Base-by-base conservation (phyloP, 2,888 invertebrate genomes). In the Teinopalpus imperialis region DNA sequence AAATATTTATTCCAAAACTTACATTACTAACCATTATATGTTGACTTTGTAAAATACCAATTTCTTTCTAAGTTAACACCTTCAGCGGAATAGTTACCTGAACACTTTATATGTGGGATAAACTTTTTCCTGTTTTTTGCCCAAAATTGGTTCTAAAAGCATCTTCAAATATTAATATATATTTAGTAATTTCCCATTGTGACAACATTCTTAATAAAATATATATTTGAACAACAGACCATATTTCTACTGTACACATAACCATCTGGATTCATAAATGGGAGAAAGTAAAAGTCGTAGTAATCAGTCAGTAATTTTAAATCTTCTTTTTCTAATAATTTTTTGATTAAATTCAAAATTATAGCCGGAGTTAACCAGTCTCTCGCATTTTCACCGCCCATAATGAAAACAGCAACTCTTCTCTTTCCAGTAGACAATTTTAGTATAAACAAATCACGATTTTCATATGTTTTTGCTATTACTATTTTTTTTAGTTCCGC, bases 221-320 rank as follows among this genome's bases (percentile, higher is more conserved):
- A n/a, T n/a, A n/a, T n/a, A n/a, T n/a, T n/a, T n/a, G n/a, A 32
- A 26, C 16, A 14, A 43, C 52, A 56, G 66, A 85, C 85, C 65
- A 57, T 43, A 29, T 49, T 54, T 49, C 65, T 65, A 44, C 76
- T 82, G 50, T 66, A 76, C 5, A 54, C 63, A 63, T 81, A 85
- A 12, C 87, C 87, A 73, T 87, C 87, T 43, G 86, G 85, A 61
- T 87, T 87, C n/a, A 79, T 56, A 13, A 81, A 50, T 31, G 87
- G 87, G 3, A 83, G 47, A 45, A 86, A 61, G 53, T 82, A 85
- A 49, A 85, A 69, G 53, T 78, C 73, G 56, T 68, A 82, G 40
- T 61, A 48, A 18, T 66, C 47, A 23, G 58, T 40, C 24, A 81
- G 45, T 24, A 35, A 14, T n/a, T 52, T 48, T 10, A 65, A 36